Evolutionary conservation across 2,113 vertebrate genomes (phyloP).

Genomic region (Catharus minimus): DNA sequence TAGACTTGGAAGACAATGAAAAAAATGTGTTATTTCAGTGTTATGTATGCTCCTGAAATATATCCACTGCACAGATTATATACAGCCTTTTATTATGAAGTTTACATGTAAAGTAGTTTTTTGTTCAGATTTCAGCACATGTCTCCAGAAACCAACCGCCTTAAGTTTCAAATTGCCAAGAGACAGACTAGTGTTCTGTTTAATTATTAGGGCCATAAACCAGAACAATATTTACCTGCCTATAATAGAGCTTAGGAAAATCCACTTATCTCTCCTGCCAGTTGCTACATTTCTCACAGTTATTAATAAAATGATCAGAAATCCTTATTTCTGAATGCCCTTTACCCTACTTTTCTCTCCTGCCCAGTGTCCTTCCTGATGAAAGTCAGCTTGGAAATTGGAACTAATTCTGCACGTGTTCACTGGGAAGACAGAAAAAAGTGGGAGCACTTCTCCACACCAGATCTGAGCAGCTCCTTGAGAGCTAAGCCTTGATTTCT

Average conservation of each 20-base stretch:
- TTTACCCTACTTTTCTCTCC: background rate
- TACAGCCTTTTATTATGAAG: background rate
- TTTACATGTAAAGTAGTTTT: background rate
- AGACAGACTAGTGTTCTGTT: slow-evolving; percentile 57
- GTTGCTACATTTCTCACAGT: slow-evolving; percentile 74
- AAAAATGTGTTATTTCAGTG: background rate
- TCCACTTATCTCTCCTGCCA: slow-evolving; percentile 68
- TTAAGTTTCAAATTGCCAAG: slow-evolving; percentile 16
- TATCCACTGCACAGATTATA: background rate
- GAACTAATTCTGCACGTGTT: background rate
- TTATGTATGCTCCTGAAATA: background rate
- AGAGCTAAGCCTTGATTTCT: background rate
- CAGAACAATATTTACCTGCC: slow-evolving; percentile 70
- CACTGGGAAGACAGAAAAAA: background rate
- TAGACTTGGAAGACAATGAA: background rate
- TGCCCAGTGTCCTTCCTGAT: background rate
- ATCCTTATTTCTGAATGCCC: slow-evolving; percentile 10
- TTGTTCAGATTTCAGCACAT: background rate
- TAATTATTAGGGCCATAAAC: slow-evolving; percentile 75
- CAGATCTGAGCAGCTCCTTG: background rate
- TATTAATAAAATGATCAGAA: slow-evolving; percentile 57
- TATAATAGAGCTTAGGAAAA: slow-evolving; percentile 57
- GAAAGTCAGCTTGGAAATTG: background rate
- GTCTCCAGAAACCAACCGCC: background rate
- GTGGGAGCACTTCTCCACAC: background rate